Evolutionary conservation across 2,797 vertebrate genomes (phyloP).

Genomic region (Cynodonichthys magdalenae): DNA sequence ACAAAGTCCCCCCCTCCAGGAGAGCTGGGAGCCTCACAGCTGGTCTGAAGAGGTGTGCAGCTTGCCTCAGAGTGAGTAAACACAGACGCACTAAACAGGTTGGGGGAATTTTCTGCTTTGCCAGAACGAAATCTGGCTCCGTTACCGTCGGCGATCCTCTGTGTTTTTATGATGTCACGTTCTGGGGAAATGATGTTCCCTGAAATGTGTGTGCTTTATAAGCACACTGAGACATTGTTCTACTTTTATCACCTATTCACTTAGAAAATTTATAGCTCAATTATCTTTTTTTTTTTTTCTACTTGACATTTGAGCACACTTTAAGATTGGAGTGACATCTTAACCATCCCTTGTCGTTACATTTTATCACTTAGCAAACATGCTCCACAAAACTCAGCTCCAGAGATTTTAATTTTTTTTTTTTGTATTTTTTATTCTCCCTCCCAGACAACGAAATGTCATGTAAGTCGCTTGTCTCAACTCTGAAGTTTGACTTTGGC

Average conservation of each 20-base stretch:
- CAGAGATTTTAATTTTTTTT: slow-evolving; percentile 36
- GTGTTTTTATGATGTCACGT: slow-evolving; percentile 54
- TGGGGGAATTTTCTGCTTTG: slow-evolving; percentile 43
- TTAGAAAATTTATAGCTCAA: slow-evolving; percentile 39
- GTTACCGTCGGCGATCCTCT: slow-evolving; percentile 43
- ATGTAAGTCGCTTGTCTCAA: slow-evolving; percentile 64
- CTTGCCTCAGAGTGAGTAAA: slow-evolving; percentile 67
- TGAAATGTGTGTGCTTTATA: slow-evolving; percentile 49
- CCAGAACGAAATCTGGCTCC: slow-evolving; percentile 58
- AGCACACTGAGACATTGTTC: slow-evolving; percentile 50
- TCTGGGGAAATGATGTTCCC: slow-evolving; percentile 44
- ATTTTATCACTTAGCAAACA: slow-evolving; percentile 52
- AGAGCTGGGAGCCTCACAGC: slow-evolving; percentile 41
- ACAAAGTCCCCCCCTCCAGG: slow-evolving; percentile 42
- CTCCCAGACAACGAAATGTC: slow-evolving; percentile 63
- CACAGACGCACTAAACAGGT: slow-evolving; percentile 45
- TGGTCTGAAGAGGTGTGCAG: slow-evolving; percentile 51
- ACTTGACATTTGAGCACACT: slow-evolving; percentile 26
- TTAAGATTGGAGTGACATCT: slow-evolving; percentile 31
- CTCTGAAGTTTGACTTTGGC: slow-evolving; percentile 75
- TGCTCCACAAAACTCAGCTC: slow-evolving; percentile 27
- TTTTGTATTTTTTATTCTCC: background rate
- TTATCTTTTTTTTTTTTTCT: slow-evolving; percentile 18
- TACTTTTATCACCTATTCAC: slow-evolving; percentile 38
- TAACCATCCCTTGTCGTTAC: slow-evolving; percentile 19